phyloP scores from a whole-genome alignment of 2,113 vertebrate genomes.

The Tetrao urogallus region DNA sequence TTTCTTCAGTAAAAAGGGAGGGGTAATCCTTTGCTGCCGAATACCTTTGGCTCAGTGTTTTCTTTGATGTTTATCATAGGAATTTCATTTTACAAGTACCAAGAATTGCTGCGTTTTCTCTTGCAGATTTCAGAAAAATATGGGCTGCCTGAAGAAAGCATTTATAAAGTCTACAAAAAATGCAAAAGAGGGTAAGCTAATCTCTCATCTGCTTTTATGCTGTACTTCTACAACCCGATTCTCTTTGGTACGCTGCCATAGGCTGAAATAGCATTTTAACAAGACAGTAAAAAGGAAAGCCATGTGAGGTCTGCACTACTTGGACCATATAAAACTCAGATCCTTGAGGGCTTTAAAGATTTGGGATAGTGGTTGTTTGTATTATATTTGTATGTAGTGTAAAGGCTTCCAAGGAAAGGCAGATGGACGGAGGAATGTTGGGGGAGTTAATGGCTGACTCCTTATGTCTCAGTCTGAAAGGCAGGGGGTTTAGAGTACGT shows the following conservation, averaged over 20 bases:
- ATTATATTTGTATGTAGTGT: conserved; percentile 28
- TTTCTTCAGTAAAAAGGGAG: background rate
- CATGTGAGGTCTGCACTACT: conserved; percentile 5
- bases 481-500: conserved; percentile 23
- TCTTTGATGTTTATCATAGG: background rate
- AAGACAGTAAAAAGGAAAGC: conserved; percentile 57
- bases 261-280: conserved; percentile 28
- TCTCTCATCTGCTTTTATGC: conserved; percentile 9
- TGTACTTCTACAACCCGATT: background rate
- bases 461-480: conserved; percentile 19
- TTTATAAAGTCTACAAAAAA: conserved; percentile 98
- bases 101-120: conserved; percentile 17
- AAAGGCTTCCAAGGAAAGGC: conserved; percentile 14
- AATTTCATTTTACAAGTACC: conserved; percentile 33
- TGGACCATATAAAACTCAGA: conserved; percentile 30
- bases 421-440: conserved; percentile 24
- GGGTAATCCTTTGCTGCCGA: background rate
- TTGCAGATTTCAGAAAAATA: conserved; percentile 97
- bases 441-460: conserved; percentile 20
- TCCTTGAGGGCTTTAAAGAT: conserved; percentile 52
- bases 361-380: conserved; percentile 38
- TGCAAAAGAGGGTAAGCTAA: conserved; percentile 96
- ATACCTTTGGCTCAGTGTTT: background rate
- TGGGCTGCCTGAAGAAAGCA: conserved; percentile 91
- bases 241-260: background rate